phyloP scores from a whole-genome alignment of 2,797 vertebrate genomes.

The Chelmon rostratus region DNA sequence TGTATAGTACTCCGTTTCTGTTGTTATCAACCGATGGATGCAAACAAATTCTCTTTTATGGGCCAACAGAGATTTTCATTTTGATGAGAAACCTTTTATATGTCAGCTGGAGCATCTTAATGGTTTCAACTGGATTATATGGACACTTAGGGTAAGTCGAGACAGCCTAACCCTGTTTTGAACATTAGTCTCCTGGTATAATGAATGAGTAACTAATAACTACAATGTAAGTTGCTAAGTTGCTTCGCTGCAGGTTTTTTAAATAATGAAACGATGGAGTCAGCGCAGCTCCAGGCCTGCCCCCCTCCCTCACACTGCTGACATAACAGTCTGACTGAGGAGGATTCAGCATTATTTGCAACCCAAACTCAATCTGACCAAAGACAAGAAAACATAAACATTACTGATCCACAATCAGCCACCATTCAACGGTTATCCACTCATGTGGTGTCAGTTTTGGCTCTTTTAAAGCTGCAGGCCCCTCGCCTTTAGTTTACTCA shows the following conservation, averaged over 20 bases:
- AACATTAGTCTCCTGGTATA: slow-evolving; percentile 28
- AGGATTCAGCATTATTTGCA: slow-evolving; percentile 10
- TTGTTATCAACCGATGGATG: slow-evolving; percentile 19
- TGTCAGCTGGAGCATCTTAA: slow-evolving; percentile 30
- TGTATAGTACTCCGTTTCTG: slow-evolving; percentile 10
- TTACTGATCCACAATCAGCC: not conserved
- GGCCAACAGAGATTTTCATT: slow-evolving; percentile 39
- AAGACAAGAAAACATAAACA: not conserved
- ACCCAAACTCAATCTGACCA: not conserved
- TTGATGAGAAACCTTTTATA: slow-evolving; percentile 28
- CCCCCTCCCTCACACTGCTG: slow-evolving; percentile 22
- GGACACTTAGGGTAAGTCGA: not conserved
- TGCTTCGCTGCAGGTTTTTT: slow-evolving; percentile 9
- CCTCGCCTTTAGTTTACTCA: not conserved
- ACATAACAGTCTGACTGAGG: slow-evolving; percentile 36
- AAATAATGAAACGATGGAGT: slow-evolving; percentile 40
- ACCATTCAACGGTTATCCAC: not conserved
- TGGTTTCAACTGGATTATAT: slow-evolving; percentile 17
- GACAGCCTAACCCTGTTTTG: not conserved
- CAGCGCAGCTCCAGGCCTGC: slow-evolving; percentile 39
- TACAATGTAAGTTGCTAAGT: slow-evolving; percentile 29
- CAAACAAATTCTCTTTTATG: slow-evolving; percentile 39
- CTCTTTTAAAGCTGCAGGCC: not conserved
- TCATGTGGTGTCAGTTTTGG: not conserved
- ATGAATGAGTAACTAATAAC: slow-evolving; percentile 36